These are phyloP conservation scores for Oncorhynchus kisutch DNA, from an alignment of 2,113 vertebrate species.

Conservation along the genomic window DNA sequence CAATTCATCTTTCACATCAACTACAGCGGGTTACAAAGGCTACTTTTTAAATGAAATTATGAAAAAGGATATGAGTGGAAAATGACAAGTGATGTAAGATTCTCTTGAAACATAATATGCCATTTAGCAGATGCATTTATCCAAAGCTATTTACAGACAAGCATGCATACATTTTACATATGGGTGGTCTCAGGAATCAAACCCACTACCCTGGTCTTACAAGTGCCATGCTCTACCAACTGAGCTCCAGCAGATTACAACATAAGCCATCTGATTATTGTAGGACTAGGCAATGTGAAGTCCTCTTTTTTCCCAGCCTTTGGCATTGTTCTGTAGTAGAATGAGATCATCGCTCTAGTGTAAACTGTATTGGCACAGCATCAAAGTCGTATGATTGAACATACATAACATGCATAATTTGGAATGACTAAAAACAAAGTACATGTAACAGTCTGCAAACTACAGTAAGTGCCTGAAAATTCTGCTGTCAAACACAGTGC, in stretches of 20 bases:
- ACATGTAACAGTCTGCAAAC: no score
- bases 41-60: constrained; percentile 19
- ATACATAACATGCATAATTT: no score
- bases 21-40: neutral
- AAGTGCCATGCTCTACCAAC: no score
- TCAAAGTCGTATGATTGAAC: no score
- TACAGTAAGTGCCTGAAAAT: no score
- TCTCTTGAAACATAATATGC: neutral
- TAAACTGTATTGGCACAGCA: neutral
- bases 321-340: neutral
- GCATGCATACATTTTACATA: no score
- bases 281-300: neutral
- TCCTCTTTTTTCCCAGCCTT: neutral
- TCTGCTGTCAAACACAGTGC: neutral
- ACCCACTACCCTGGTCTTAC: no score
- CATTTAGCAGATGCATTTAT: neutral
- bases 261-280: neutral
- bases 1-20: neutral
- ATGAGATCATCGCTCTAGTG: neutral
- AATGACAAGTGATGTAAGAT: neutral
- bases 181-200: no score
- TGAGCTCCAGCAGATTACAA: neutral
- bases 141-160: no score
- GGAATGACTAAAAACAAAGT: no score
- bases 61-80: neutral